phyloP scores from a whole-genome alignment of 2,113 vertebrate genomes.

The Oenanthe oenanthe region DNA sequence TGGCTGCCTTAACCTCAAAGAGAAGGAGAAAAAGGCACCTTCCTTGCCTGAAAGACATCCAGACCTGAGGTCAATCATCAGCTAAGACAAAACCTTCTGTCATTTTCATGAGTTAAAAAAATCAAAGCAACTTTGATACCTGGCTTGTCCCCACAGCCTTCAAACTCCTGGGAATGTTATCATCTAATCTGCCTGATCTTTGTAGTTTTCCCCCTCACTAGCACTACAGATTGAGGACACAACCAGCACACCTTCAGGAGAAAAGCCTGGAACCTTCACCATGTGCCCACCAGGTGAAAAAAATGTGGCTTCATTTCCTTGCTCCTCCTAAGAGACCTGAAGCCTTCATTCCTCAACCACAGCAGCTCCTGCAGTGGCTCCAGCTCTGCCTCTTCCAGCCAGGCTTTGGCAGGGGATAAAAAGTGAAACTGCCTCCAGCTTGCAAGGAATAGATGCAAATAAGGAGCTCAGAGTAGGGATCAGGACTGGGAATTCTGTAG shows the following conservation, averaged over 20 bases:
- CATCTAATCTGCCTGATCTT: not conserved
- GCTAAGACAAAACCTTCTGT: not conserved
- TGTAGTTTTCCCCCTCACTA: not conserved
- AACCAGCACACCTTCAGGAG: not conserved
- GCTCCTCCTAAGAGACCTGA: not conserved
- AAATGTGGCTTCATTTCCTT: not conserved
- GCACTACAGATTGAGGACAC: not conserved
- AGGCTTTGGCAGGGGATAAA: not conserved
- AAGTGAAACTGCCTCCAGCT: not conserved
- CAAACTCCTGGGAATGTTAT: not conserved
- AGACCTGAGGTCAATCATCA: not conserved
- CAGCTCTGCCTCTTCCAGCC: not conserved
- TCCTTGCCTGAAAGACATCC: not conserved
- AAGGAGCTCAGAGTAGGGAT: not conserved
- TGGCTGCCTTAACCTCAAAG: not conserved
- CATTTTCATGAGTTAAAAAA: not conserved
- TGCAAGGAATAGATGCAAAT: not conserved
- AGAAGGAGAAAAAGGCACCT: not conserved
- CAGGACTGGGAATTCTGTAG: not conserved
- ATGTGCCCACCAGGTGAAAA: not conserved
- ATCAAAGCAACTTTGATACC: constrained; percentile 47
- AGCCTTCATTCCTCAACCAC: rapidly evolving
- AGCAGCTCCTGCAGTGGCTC: not conserved
- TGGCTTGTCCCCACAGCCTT: not conserved
- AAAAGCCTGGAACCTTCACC: not conserved